A percentile compares a stretch with the other conserved stretches of the same genome.
Conservation (phyloP, 1,140 invertebrate genomes). For the Metaphire vulgaris region DNA sequence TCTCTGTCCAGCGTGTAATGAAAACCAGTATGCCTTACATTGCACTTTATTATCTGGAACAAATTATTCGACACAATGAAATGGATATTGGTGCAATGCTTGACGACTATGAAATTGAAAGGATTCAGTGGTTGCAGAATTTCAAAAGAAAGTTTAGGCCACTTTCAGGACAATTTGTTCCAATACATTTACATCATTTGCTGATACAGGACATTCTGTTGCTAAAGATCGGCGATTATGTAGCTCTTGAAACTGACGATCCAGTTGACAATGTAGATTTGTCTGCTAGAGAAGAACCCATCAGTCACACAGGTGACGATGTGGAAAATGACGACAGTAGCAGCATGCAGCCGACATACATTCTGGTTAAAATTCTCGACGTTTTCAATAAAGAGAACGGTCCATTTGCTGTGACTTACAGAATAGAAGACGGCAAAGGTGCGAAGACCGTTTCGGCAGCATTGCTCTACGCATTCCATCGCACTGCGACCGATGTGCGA, state of each 20-base stretch:
- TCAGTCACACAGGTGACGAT: not conserved
- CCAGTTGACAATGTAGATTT: not conserved
- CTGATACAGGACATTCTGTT: not conserved
- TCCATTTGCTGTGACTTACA: not conserved
- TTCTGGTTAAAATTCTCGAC: slow-evolving; percentile 15
- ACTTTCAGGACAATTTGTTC: not conserved
- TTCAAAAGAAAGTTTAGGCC: not conserved
- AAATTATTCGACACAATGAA: not conserved
- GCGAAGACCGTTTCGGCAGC: not conserved
- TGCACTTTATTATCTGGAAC: too few relatives aligned
- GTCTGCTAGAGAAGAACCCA: not conserved
- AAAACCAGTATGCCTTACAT: too few relatives aligned
- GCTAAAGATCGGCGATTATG: not conserved
- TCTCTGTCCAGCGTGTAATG: too few relatives aligned
- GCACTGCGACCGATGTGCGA: not conserved
- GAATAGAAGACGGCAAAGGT: slow-evolving; percentile 5
- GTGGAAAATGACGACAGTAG: slow-evolving; percentile 6
- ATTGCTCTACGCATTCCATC: slow-evolving; percentile 7
- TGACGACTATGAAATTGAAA: not conserved
- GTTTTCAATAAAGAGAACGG: not conserved
- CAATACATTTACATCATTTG: not conserved
- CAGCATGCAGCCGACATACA: too few relatives aligned
- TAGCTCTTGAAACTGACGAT: not conserved
- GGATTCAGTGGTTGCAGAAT: not conserved
- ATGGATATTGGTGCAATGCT: not conserved